phyloP scores from a whole-genome alignment of 2,888 invertebrate genomes.

The Drosophila gaucha region DNA sequence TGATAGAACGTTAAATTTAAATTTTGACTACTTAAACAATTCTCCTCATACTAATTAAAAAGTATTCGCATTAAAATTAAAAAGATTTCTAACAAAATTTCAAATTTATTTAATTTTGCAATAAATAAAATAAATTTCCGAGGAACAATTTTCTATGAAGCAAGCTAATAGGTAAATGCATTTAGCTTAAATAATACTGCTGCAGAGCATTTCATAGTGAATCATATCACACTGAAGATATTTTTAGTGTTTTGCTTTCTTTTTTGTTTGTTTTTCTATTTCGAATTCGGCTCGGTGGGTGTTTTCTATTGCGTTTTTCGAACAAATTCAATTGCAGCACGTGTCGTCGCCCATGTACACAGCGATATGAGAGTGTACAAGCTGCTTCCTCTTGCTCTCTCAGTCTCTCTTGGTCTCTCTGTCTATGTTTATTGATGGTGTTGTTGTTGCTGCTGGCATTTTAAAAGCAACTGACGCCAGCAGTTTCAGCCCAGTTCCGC shows the following conservation, averaged over 20 bases:
- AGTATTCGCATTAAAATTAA: too few relatives aligned
- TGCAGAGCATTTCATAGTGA: slow-evolving; percentile 23
- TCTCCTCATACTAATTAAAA: too few relatives aligned
- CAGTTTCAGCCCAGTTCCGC: slow-evolving; percentile 52
- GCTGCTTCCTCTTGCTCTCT: slow-evolving; percentile 11
- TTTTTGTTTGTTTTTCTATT: slow-evolving; percentile 18
- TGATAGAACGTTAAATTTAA: too few relatives aligned
- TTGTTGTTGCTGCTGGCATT: slow-evolving; percentile 45
- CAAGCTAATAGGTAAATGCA: too few relatives aligned
- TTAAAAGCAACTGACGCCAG: slow-evolving; percentile 78
- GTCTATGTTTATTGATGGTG: slow-evolving; percentile 39
- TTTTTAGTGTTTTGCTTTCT: slow-evolving; percentile 16
- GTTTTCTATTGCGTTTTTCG: slow-evolving; percentile 76
- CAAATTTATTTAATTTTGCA: too few relatives aligned
- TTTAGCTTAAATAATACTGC: neutral
- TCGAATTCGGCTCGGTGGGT: slow-evolving; percentile 50
- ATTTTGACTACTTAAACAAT: too few relatives aligned
- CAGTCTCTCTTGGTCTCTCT: neutral
- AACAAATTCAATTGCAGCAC: slow-evolving; percentile 78
- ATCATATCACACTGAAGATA: slow-evolving; percentile 12
- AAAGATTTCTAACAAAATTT: too few relatives aligned
- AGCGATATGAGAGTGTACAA: slow-evolving; percentile 48
- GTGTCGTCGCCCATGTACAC: slow-evolving; percentile 68
- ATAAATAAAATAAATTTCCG: too few relatives aligned
- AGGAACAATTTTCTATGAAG: too few relatives aligned